Evolutionary conservation across 2,797 vertebrate species (phyloP).

Genomic region (Tragopan temminckii): DNA sequence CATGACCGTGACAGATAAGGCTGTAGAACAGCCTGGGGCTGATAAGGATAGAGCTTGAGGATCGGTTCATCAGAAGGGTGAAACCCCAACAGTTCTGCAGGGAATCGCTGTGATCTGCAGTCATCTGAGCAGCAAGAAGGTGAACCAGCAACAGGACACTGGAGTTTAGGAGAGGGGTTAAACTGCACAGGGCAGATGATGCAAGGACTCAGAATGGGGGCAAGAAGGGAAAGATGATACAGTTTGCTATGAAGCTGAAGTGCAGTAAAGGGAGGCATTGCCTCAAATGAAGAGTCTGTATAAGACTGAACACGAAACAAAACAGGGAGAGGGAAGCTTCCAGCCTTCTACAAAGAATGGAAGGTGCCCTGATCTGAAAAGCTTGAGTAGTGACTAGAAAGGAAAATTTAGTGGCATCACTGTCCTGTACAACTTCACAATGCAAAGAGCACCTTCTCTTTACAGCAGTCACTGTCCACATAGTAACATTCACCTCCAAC

Average conservation of each 20-base stretch:
- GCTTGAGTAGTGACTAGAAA: neutral
- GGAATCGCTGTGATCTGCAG: neutral
- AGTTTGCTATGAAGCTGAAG: neutral
- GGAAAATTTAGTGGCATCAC: neutral
- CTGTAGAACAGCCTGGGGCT: neutral
- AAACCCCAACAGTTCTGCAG: neutral
- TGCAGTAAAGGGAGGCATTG: neutral
- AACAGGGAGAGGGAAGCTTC: neutral
- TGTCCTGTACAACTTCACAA: no score
- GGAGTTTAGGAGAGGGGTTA: neutral
- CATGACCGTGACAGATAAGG: conserved; percentile 11
- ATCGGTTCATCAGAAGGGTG: fast-evolving
- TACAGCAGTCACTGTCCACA: neutral
- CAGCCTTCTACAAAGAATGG: neutral
- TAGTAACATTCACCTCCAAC: neutral
- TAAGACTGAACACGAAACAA: neutral
- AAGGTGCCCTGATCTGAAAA: neutral
- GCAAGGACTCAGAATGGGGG: neutral
- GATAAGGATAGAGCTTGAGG: neutral
- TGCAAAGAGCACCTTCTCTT: neutral
- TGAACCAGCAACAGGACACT: neutral
- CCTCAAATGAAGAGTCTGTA: neutral
- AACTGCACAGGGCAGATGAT: neutral
- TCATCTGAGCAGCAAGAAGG: fast-evolving
- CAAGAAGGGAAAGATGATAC: neutral